These are phyloP conservation scores for Syndactyla subalaris DNA, from an alignment of 2,797 vertebrate genomes.

Conservation along the genomic window DNA sequence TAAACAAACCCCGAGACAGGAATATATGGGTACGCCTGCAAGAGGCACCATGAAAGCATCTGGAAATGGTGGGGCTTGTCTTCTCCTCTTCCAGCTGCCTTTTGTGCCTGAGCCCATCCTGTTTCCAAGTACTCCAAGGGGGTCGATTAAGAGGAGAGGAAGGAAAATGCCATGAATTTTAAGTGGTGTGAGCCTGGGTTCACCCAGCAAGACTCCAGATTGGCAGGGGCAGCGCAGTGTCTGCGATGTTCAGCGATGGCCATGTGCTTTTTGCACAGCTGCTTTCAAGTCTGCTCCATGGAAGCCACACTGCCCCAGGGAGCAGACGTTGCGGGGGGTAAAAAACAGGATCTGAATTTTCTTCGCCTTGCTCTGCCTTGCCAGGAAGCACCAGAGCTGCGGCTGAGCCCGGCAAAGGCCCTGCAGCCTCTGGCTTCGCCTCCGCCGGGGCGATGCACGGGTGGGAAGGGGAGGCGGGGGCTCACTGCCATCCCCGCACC, in stretches of 20 bases:
- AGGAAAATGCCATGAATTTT: conserved; percentile 8
- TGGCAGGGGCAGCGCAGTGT: neutral
- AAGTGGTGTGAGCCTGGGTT: conserved; percentile 9
- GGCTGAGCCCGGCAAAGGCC: neutral
- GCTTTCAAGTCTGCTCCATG: neutral
- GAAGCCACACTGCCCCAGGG: neutral
- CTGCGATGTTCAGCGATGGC: neutral
- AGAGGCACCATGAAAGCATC: neutral
- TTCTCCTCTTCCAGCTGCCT: neutral
- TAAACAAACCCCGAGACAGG: neutral
- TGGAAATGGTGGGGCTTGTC: conserved; percentile 3
- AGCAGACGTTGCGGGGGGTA: accelerated
- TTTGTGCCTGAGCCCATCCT: neutral
- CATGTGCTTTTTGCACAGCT: neutral
- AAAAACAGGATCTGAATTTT: neutral
- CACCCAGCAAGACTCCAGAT: neutral
- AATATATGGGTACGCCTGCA: neutral
- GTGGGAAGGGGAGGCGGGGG: neutral
- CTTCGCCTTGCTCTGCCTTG: neutral
- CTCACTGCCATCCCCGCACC: neutral
- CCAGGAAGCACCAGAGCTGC: neutral
- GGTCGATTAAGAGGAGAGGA: neutral
- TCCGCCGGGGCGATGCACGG: accelerated
- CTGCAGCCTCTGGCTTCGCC: neutral
- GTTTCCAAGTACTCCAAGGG: neutral